Percentiles rank a stretch among this genome's conserved stretches.
These are phyloP conservation scores for Morpho achilles DNA, from an alignment of 2,888 invertebrate genomes.

Conservation along the genomic window DNA sequence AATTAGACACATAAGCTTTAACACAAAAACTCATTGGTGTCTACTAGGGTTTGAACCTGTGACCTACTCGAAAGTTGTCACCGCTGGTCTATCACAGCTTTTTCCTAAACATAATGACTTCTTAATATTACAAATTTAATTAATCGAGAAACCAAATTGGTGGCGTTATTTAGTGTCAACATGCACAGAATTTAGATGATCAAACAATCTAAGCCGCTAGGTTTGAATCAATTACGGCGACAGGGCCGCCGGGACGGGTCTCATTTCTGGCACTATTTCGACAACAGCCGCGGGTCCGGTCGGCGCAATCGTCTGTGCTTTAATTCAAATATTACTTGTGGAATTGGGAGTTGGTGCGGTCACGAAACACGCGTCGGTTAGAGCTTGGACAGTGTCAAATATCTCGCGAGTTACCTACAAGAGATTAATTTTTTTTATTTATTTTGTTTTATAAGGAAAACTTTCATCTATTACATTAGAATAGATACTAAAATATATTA, in stretches of 20 bases:
- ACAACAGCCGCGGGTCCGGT: conserved; percentile 51
- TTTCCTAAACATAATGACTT: background rate
- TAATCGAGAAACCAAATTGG: too few species aligned
- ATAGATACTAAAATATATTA: too few species aligned
- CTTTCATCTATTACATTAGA: too few species aligned
- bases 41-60: too few species aligned
- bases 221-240: conserved; percentile 69
- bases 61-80: background rate
- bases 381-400: background rate
- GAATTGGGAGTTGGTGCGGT: conserved; percentile 58
- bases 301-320: conserved; percentile 57
- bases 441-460: too few species aligned
- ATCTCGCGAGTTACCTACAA: too few species aligned
- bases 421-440: too few species aligned
- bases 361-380: conserved; percentile 24
- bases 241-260: conserved; percentile 62
- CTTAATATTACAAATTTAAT: too few species aligned
- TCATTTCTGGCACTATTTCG: conserved; percentile 58
- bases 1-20: background rate
- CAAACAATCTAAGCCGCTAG: conserved; percentile 26
- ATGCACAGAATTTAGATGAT: conserved; percentile 5
- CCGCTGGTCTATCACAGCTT: background rate
- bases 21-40: background rate
- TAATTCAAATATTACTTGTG: conserved; percentile 74
- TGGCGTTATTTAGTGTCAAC: background rate